Base-by-base conservation (phyloP, 2,113 vertebrate species). In the Cariama cristata region DNA sequence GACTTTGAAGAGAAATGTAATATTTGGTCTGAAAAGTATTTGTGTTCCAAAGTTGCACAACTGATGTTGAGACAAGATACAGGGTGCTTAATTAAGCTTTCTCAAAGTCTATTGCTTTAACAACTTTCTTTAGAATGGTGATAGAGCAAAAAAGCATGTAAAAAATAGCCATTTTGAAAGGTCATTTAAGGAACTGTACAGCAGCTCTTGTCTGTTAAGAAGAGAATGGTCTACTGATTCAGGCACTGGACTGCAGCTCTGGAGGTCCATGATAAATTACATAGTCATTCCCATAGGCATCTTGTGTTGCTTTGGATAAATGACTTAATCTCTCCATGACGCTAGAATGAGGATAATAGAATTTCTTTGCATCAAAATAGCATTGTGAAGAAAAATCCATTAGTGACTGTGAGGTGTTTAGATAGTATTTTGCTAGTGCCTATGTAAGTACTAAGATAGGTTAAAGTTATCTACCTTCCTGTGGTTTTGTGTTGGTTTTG, bases 191-290 rank as follows among this genome's bases (percentile, higher is more conserved):
- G 93, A 95, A 94, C 71, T 87, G 35, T 79, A 85, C 44, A 55
- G 50, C 38, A 81, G 14, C 35, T 93, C 24, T 82, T 82, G 58
- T 79, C 81, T 75, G 28, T 87, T 58, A 73, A 69, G 95, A 63
- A 44, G 35, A 85, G 71, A 92, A 93, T 87, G 86, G 93, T 96
- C 94, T 93, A 33, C 68, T 97, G 76, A 73, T 91, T 96, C 45
- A 62, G 53, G 52, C 91, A 68, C 55, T 92, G 86, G 53, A 75
- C 66, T 79, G 68, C 17, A 3, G 20, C 91, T 93, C 88, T 69
- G 44, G 94, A 96, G 88, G 93, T 96, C 77, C 58, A 8, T 94
- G 95, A 96, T 96, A 93, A 96, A 97, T 96, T 93, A 87, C 73
- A 59, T 69, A 92, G 93, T 89, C 82, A 87, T 93, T 97, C 94